phyloP scores from a whole-genome alignment of 1,140 invertebrate species.

The Eciton burchellii region DNA sequence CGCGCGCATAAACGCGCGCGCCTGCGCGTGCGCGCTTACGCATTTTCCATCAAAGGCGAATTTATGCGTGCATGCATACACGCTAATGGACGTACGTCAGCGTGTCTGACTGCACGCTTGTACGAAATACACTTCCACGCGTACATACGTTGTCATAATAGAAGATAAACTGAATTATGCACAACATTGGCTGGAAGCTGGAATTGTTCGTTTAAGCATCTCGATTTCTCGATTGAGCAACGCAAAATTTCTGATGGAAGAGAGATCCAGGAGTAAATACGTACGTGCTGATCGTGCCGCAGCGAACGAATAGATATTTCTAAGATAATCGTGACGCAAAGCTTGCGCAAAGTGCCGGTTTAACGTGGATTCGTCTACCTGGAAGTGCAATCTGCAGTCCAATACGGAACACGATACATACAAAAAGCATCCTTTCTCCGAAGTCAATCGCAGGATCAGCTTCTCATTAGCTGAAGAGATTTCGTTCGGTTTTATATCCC shows the following conservation, averaged over 20 bases:
- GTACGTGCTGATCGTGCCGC: no score
- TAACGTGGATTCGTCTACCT: no score
- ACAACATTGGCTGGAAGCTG: background rate
- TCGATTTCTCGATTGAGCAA: background rate
- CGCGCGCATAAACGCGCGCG: background rate
- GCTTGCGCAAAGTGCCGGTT: no score
- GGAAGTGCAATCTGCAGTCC: no score
- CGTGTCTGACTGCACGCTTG: background rate
- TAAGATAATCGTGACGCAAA: no score
- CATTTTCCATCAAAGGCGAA: no score
- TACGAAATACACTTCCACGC: background rate
- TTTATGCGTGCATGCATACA: background rate
- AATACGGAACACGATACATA: background rate
- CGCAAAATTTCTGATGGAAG: background rate
- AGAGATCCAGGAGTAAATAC: no score
- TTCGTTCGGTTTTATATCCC: background rate
- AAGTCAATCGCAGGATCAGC: background rate
- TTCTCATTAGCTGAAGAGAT: background rate
- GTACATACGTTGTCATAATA: background rate
- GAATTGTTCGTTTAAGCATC: background rate
- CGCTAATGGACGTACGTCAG: background rate
- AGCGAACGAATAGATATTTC: no score
- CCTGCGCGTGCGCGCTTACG: background rate
- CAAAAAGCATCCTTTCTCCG: background rate
- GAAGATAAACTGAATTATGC: constrained; percentile 8